Evolutionary conservation across 2,113 vertebrate species (phyloP).

Genomic region (Bungarus multicinctus): DNA sequence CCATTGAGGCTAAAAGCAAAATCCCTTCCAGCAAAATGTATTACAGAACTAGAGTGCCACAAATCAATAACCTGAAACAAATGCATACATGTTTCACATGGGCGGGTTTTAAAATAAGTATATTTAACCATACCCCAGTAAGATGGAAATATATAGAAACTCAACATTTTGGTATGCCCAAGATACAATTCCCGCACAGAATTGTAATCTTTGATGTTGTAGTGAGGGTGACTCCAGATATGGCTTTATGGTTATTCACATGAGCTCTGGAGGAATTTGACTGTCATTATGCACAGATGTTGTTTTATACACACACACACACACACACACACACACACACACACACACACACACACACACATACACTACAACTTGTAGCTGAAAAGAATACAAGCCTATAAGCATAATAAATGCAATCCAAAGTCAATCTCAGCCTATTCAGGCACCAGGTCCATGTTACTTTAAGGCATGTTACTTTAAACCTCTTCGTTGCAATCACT

Average conservation of each 20-base stretch:
- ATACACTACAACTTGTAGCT: not conserved
- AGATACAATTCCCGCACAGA: not conserved
- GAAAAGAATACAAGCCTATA: not conserved
- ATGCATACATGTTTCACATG: not conserved
- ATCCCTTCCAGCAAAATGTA: slow-evolving; percentile 15
- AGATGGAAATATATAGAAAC: not conserved
- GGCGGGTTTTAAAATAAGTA: not conserved
- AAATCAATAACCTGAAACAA: slow-evolving; percentile 4
- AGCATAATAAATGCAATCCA: not conserved
- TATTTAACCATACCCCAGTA: not conserved
- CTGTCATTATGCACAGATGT: not conserved
- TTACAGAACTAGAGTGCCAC: not conserved
- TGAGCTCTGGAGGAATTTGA: not conserved
- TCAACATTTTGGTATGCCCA: not conserved
- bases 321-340: not conserved
- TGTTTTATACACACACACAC: not conserved
- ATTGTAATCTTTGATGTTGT: not conserved
- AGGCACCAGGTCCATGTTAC: not conserved
- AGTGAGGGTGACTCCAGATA: not conserved
- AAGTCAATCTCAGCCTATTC: not conserved
- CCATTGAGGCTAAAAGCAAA: not conserved
- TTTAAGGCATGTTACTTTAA: not conserved
- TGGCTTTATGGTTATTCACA: not conserved
- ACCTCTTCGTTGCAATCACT: not conserved
- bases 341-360: too few species aligned